phyloP scores from a whole-genome alignment of 2,113 vertebrate species.

The Apodemus speciosus region DNA sequence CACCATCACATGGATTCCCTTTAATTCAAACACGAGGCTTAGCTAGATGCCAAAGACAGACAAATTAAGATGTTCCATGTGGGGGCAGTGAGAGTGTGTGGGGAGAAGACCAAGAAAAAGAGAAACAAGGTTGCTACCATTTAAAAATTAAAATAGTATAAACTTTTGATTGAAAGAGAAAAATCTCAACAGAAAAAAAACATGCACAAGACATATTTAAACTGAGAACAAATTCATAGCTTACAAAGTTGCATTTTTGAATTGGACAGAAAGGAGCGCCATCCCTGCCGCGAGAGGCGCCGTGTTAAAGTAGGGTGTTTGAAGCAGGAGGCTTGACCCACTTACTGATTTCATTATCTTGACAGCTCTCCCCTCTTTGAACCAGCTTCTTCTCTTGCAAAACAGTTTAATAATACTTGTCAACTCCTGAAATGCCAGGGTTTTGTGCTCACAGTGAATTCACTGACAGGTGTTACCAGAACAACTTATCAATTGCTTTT shows the following conservation, averaged over 20 bases:
- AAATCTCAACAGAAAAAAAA: conserved; percentile 44
- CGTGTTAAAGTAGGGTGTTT: neutral
- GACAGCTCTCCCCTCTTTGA: conserved; percentile 75
- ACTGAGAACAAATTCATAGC: neutral
- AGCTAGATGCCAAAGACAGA: neutral
- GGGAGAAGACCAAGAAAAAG: neutral
- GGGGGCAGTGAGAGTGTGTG: neutral
- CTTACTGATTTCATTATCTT: conserved; percentile 58
- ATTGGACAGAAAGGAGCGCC: conserved; percentile 6
- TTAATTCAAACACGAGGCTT: conserved; percentile 1
- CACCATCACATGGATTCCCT: neutral
- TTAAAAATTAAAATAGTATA: conserved; percentile 27
- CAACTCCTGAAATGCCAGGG: conserved; percentile 77
- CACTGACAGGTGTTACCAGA: conserved; percentile 79
- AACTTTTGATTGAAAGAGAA: conserved; percentile 40
- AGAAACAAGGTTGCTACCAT: neutral
- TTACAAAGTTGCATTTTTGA: conserved; percentile 33
- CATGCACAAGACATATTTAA: conserved; percentile 20
- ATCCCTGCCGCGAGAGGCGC: neutral
- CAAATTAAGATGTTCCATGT: conserved; percentile 16
- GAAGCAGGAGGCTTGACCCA: conserved; percentile 50
- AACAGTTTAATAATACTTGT: conserved; percentile 82
- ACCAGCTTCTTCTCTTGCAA: conserved; percentile 74
- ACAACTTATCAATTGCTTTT: conserved; percentile 79
- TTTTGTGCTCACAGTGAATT: conserved; percentile 75